Base-by-base conservation (phyloP, 2,113 vertebrate species). In the Ornithorhynchus anatinus region DNA sequence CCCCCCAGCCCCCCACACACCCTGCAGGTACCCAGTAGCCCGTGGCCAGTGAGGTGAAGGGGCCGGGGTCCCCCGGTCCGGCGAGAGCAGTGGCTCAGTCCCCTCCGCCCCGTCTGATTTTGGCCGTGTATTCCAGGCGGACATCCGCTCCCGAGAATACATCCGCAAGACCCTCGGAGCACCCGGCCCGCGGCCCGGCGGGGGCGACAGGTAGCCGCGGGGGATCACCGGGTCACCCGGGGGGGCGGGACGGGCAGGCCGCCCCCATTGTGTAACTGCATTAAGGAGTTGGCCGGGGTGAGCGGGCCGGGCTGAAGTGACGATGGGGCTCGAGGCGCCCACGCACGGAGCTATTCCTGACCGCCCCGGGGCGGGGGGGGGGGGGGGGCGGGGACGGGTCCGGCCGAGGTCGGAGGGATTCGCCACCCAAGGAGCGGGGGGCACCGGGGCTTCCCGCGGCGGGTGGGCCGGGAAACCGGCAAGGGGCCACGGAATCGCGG, bases 81-180 rank as follows among this genome's bases (percentile, higher is more conserved):
- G 3, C 14, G 51, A 17, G n/a, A 40, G 20, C 25, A 20, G 16
- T 10, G 9, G 8, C 20, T 50, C 15, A 5, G 0, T 20, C 64
- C 44, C 0, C 50, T 43, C 38, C 64, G 58, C 32, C 59, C 60
- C 15, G 0, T 67, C 27, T 25, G 32, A 16, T 64, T 50, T n/a
- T n/a, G n/a, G n/a, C 27, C 51, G 27, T 14, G 29, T 47, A 36
- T 81, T 83, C 6, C 91, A 98, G 97, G 96, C 96, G 1, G 96
- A 97, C 83, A 93, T 93, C 37, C 91, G 92, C 75, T 98, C 97
- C 68, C 92, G 96, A 77, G 95, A 96, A 72, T 92, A 93, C 65
- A 90, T 98, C 39, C 93, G 93, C 52, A 86, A 70, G 81, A 91
- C 91, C 80, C 87, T 91, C 68, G 81, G 27, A n/a, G 3, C n/a